A percentile compares a stretch with the other conserved stretches of the same genome.
These are phyloP conservation scores for Beris morrisii DNA, from an alignment of 2,888 invertebrate species.

Conservation along the genomic window DNA sequence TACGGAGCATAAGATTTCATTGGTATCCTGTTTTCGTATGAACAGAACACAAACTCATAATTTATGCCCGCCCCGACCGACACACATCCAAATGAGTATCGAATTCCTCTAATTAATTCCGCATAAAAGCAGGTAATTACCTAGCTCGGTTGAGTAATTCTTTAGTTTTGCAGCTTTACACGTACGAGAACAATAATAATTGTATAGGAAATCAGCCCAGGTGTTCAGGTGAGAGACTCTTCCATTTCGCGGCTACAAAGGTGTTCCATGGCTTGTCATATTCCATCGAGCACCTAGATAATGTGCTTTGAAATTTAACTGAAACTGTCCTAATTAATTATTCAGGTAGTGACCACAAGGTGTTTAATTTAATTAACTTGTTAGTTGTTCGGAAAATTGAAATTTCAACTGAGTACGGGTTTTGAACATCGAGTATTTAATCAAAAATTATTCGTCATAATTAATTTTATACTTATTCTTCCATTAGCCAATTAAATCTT, in stretches of 20 bases:
- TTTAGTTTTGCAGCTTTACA: conserved; percentile 1
- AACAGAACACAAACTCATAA: conserved; percentile 10
- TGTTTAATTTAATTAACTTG: conserved; percentile 27
- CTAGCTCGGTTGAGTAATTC: conserved; percentile 21
- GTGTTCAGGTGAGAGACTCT: conserved; percentile 29
- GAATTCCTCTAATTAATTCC: conserved; percentile 32
- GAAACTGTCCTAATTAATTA: conserved; percentile 30
- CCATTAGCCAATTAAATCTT: too few species aligned
- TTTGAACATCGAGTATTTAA: conserved; percentile 1
- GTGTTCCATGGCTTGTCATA: not conserved
- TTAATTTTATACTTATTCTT: too few species aligned
- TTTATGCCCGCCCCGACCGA: conserved; percentile 9
- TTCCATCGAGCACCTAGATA: conserved; percentile 8
- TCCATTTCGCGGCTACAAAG: conserved; percentile 22
- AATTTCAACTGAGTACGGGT: not conserved
- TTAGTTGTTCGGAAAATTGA: too few species aligned
- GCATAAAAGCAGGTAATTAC: conserved; percentile 30
- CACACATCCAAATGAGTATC: conserved; percentile 15
- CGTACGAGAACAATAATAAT: not conserved
- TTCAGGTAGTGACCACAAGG: conserved; percentile 24
- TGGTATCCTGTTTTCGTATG: not conserved
- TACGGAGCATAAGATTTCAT: too few species aligned
- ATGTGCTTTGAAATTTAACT: conserved; percentile 20
- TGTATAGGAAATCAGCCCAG: conserved; percentile 14
- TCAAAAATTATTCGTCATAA: not conserved